Evolutionary conservation across 2,888 invertebrate species (phyloP).

Genomic region (Eledone cirrhosa): DNA sequence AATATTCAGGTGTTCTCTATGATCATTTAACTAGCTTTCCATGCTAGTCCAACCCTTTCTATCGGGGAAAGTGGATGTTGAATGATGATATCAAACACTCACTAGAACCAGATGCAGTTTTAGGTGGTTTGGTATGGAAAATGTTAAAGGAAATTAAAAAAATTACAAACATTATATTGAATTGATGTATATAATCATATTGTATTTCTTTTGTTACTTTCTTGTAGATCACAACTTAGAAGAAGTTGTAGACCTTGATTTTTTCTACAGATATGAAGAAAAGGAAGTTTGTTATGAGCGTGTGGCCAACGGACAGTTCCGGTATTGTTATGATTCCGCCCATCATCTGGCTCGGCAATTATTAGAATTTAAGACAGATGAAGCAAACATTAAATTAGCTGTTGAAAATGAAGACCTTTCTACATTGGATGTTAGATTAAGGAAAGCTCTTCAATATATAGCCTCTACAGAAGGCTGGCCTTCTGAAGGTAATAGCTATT

Average conservation of each 20-base stretch:
- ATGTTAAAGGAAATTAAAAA: too few relatives aligned
- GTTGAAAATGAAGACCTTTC: slow-evolving; percentile 55
- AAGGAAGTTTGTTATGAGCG: neutral
- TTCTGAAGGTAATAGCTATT: neutral
- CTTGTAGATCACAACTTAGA: slow-evolving; percentile 50
- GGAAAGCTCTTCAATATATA: slow-evolving; percentile 46
- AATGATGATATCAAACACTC: too few relatives aligned
- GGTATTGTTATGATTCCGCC: slow-evolving; percentile 51
- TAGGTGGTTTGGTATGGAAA: too few relatives aligned
- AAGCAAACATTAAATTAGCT: slow-evolving; percentile 53
- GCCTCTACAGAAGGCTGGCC: slow-evolving; percentile 53
- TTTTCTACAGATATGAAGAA: slow-evolving; percentile 36
- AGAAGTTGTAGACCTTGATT: slow-evolving; percentile 50
- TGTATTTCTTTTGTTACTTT: too few relatives aligned
- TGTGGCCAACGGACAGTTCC: slow-evolving; percentile 37
- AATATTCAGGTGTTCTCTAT: too few relatives aligned
- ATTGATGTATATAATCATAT: too few relatives aligned
- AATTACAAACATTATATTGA: too few relatives aligned
- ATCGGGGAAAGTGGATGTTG: too few relatives aligned
- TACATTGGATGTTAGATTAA: slow-evolving; percentile 53
- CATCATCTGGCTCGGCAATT: slow-evolving; percentile 55
- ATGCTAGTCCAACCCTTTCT: too few relatives aligned
- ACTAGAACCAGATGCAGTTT: too few relatives aligned
- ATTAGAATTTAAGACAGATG: slow-evolving; percentile 50
- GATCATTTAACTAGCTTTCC: too few relatives aligned